phyloP scores from a whole-genome alignment of 2,113 vertebrate species.

The Scomber japonicus region DNA sequence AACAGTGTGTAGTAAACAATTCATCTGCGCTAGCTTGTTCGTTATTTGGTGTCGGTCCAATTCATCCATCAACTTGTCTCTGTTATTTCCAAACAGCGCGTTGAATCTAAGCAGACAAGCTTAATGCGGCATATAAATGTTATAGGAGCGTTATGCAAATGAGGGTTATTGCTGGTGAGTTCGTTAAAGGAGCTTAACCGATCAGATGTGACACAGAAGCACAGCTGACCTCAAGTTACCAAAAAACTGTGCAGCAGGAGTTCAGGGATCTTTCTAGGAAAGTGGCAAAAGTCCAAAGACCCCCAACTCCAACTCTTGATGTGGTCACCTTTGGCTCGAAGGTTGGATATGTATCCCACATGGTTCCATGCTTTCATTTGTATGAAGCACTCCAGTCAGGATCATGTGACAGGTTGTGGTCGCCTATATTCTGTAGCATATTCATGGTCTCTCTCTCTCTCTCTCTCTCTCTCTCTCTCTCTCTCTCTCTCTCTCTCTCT shows the following conservation, averaged over 20 bases:
- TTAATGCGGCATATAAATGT: slow-evolving; percentile 2
- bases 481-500: not conserved
- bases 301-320: not conserved
- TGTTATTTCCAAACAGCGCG: slow-evolving; percentile 44
- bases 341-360: slow-evolving; percentile 39
- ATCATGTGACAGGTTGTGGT: slow-evolving; percentile 44
- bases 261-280: slow-evolving; percentile 6
- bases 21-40: slow-evolving; percentile 28
- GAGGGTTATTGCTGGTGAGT: not conserved
- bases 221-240: slow-evolving; percentile 21
- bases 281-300: slow-evolving; percentile 20
- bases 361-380: slow-evolving; percentile 58
- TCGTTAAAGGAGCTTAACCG: not conserved
- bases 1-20: slow-evolving; percentile 68
- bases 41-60: slow-evolving; percentile 18
- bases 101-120: not conserved
- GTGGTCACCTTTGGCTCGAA: slow-evolving; percentile 33
- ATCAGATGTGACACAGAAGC: slow-evolving; percentile 13
- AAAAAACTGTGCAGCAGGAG: slow-evolving; percentile 12
- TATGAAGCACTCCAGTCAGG: slow-evolving; percentile 18
- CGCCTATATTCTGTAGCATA: slow-evolving; percentile 26
- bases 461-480: no score
- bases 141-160: slow-evolving; percentile 13
- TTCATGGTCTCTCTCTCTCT: not conserved
- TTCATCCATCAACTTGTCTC: slow-evolving; percentile 28